Base-by-base conservation (phyloP, 2,888 invertebrate species). In the Atrina japonica region DNA sequence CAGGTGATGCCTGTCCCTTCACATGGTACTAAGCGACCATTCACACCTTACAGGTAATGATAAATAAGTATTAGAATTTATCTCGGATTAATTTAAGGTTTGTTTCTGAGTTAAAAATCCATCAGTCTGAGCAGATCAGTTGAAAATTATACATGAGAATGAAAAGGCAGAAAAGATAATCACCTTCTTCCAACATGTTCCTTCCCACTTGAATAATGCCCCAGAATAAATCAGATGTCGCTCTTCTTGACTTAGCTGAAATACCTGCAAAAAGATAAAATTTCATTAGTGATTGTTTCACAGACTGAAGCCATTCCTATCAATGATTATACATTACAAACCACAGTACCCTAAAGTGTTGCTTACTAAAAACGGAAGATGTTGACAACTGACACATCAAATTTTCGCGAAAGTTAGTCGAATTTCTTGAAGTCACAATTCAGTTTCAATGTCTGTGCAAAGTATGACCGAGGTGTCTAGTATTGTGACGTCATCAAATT, bases 171-270 rank as follows among this genome's bases (percentile, higher is more conserved):
- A 5, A 45, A 40, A 29, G 18, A 40, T 41, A 18, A 55, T 27
- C 50, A 80, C 78, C 81, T 86, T 85, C 14, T 75, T 69, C 88
- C 88, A 88, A 49, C 78, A 76, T 3, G 80, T 77, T 18, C 83
- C 83, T 59, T 81, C 81, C 76, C 83, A 82, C 59, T 81, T 79
- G 66, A 83, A 86, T 61, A 87, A 77, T 18, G 86, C 85, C 0
- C 88, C 87, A 14, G 85, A 82, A 77, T 85, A 88, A 66, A 89
- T 84, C 45, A 89, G 58, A 74, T 88, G 88, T 18, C 88, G 76
- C n/a, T 85, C 86, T 55, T 87, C 85, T 29, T 85, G 82, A 50
- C 84, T 83, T 23, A 89, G 67, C 68, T 85, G 86, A 70, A 89
- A 87, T 16, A 80, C 77, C 87, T 88, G 82, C 1, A 77, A 64